Evolutionary conservation across 2,888 invertebrate genomes (phyloP), one percentile per base, ranked within the genome.

Genomic region (Drosophila mercatorum): DNA sequence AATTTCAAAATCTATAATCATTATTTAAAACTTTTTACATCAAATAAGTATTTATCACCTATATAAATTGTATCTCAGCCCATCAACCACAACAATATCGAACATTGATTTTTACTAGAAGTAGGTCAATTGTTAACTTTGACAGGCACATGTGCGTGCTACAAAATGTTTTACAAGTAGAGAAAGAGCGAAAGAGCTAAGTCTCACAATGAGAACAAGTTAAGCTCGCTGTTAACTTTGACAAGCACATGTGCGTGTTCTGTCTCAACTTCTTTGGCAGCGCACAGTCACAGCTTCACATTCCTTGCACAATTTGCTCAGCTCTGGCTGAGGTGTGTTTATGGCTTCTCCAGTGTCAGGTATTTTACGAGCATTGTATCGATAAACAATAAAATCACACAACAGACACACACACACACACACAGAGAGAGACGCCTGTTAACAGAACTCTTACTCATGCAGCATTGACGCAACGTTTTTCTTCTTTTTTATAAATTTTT

Each of bases 321-420:
- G 60, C 80, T 70, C 57, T 63, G 51, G 49, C 61, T 63, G 55
- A 65, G 55, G 60, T 73, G 70, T 73, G 75, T 51, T 83, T 64
- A 65, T 51, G 60, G 70, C 59, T 51, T 51, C 51, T 26, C 55
- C 64, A 71, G 67, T 68, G 72, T 77, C 81, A 81, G 80, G 84
- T 85, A 74, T 87, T 84, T 83, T 84, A 87, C 73, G 87, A 83
- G 81, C 71, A 75, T 78, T 78, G 75, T 84, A 82, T 85, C 75
- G 84, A 85, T 84, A 85, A 85, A 85, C 87, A 85, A 85, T 85
- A 85, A 85, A 85, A 87, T 75, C 79, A 76, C 64, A 72, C 51
- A 57, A 46, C 66, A 70, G 49, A 60, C 26, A 36, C 43, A 44
- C 34, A 22, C 14, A 36, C 22, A 22, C 22, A 22, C 22, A 22